Evolutionary conservation across 2,797 vertebrate species (phyloP).

Genomic region (Chrysolophus pictus): DNA sequence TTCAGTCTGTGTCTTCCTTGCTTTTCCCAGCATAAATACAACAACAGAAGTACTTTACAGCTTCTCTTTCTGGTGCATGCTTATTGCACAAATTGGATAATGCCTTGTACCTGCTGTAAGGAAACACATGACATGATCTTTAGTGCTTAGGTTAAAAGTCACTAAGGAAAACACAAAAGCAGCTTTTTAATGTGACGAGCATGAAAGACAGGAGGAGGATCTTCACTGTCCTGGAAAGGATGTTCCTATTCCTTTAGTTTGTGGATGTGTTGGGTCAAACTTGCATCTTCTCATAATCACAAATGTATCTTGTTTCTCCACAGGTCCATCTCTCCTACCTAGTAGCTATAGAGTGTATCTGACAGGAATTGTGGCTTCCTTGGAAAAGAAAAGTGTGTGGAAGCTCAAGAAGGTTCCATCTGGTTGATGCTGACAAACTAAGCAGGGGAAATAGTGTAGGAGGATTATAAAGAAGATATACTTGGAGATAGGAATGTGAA

Average conservation of each 20-base stretch:
- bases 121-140: neutral
- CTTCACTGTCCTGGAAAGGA: neutral
- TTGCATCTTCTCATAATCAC: neutral
- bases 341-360: neutral
- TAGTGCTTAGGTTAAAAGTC: neutral
- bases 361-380: neutral
- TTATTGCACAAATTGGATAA: neutral
- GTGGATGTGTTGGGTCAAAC: neutral
- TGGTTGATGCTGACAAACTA: neutral
- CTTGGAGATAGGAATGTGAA: neutral
- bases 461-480: neutral
- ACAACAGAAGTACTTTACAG: neutral
- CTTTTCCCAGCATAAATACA: neutral
- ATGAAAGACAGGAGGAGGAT: neutral
- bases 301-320: neutral
- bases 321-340: neutral
- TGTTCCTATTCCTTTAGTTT: neutral
- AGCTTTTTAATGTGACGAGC: neutral
- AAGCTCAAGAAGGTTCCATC: neutral
- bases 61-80: neutral
- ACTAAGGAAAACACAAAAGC: neutral
- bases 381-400: neutral
- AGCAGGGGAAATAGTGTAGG: neutral
- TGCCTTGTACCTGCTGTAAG: neutral
- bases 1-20: neutral